phyloP scores from a whole-genome alignment of 2,797 vertebrate species.

The Acridotheres tristis region DNA sequence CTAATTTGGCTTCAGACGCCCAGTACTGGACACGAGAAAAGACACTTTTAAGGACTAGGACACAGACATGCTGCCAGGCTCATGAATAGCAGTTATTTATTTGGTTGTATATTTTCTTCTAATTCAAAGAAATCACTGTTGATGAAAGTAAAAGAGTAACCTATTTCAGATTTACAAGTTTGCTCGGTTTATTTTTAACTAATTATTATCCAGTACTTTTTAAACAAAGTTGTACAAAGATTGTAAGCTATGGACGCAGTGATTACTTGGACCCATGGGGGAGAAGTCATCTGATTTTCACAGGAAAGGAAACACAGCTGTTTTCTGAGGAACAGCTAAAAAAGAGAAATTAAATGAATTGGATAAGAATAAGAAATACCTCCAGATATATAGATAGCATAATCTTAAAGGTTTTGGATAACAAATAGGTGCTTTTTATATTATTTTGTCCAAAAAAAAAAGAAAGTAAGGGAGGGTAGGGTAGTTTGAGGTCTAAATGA shows the following conservation, averaged over 20 bases:
- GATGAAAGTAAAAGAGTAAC: neutral
- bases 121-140: neutral
- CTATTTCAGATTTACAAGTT: neutral
- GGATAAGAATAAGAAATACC: neutral
- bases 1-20: neutral
- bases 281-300: neutral
- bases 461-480: neutral
- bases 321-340: neutral
- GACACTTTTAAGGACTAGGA: neutral
- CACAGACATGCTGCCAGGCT: neutral
- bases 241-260: neutral
- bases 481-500: slow-evolving; percentile 77
- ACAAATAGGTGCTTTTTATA: slow-evolving; percentile 46
- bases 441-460: neutral
- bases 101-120: neutral
- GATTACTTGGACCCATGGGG: neutral
- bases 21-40: neutral
- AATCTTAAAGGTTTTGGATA: slow-evolving; percentile 40
- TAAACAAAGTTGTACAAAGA: neutral
- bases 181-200: neutral
- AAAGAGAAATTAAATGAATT: slow-evolving; percentile 61
- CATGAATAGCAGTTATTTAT: neutral
- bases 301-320: neutral
- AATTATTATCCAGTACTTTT: neutral
- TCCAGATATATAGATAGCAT: neutral